phyloP scores from a whole-genome alignment of 2,888 invertebrate species.

The Ormyrus labotus region DNA sequence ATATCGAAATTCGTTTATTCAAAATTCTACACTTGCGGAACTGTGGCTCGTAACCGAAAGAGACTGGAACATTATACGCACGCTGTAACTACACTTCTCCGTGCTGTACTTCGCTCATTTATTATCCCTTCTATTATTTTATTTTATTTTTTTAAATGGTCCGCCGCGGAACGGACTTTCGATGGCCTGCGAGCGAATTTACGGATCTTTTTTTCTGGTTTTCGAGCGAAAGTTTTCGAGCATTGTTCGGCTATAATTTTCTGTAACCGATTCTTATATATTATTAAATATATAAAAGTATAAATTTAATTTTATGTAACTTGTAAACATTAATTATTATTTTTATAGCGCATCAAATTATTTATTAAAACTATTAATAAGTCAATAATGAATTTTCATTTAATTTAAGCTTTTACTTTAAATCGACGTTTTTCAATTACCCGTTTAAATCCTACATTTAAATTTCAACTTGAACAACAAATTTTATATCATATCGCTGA shows the following conservation, averaged over 20 bases:
- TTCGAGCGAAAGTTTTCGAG: background rate
- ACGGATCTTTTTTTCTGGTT: background rate
- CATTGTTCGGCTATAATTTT: background rate
- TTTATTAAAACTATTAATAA: background rate
- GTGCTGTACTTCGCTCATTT: conserved; percentile 62
- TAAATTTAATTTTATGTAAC: background rate
- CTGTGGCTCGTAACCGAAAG: conserved; percentile 73
- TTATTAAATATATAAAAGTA: background rate
- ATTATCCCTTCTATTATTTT: conserved; percentile 58
- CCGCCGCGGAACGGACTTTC: conserved; percentile 22
- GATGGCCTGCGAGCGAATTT: conserved; percentile 7
- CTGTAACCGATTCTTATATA: too few relatives aligned
- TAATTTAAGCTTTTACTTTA: too few relatives aligned
- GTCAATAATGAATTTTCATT: background rate
- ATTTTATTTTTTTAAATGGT: conserved; percentile 28
- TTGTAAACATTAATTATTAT: background rate
- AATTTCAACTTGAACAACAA: too few relatives aligned
- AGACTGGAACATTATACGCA: conserved; percentile 68
- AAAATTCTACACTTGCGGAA: conserved; percentile 70
- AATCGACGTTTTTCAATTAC: too few relatives aligned
- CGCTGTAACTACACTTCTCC: conserved; percentile 60
- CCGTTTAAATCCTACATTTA: too few relatives aligned
- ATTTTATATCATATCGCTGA: too few relatives aligned
- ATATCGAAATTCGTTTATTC: conserved; percentile 39
- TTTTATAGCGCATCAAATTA: background rate